Base-by-base conservation (phyloP, 1,140 invertebrate species). In the Euschistus heros region DNA sequence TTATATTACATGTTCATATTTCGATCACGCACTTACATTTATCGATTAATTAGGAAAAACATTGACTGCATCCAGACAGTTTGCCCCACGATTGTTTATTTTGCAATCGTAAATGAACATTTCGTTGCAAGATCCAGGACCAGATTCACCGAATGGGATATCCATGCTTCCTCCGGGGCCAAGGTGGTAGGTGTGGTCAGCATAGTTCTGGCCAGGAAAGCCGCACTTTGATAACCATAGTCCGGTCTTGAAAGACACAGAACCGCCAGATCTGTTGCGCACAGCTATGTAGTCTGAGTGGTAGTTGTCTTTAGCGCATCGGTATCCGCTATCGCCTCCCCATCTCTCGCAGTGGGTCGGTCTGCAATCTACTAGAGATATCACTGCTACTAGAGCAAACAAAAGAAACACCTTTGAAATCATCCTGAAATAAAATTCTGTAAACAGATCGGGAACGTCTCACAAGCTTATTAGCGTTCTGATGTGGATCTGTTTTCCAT, bases 271-370 rank as follows among this genome's bases (percentile, higher is more conserved):
- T 5, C 47, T 18, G 47, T 50, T 50, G n/a, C n/a, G n/a, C 5
- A 50, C 47, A 6, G 22, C 5, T 2, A 50, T 17, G 1, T 1
- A 22, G 22, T 50, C 47, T 14, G 8, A 0, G 5, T 22, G 47
- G 47, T 50, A 50, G 47, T 50, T n/a, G 47, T 50, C 47, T 10
- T 50, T 50, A 18, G 47, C 47, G 47, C 47, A 50, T 3, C 47
- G 47, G 47, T n/a, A 50, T 17, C n/a, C 47, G 1, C 6, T 20
- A 10, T 50, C 47, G 6, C 47, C 47, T 22, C n/a, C n/a, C 47
- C 47, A 50, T 17, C 47, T 18, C 2, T 50, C 47, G 17, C 47
- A 50, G 47, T 50, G 47, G 10, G 47, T 50, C 10, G 47, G 47
- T 14, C 47, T 50, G 47, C 47, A 20, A 18, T 50, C 47, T 18